Base-by-base conservation (phyloP, 2,113 vertebrate species). In the Pterocles burchelli region DNA sequence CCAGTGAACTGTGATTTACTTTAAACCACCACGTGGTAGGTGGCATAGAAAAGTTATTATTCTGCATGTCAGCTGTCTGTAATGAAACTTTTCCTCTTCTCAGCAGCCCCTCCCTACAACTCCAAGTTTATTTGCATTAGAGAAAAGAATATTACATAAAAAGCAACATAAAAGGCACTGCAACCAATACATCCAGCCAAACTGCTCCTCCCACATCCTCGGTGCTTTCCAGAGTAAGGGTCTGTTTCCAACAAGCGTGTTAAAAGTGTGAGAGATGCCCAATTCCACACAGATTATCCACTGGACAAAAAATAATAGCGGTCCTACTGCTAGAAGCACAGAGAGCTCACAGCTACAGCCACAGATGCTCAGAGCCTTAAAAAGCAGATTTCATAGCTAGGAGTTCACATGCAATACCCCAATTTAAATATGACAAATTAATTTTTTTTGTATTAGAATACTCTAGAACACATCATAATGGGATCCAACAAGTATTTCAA, bases 1-100 rank as follows among this genome's bases (percentile, higher is more conserved):
- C 88, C 90, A 72, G 65, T 94, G 92, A 92, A 84, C 93, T 95
- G 14, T 65, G 93, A 85, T 87, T 96, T 96, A 93, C 90, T 93
- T 91, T 17, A 61, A 91, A 54, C 85, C 6, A 63, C 20, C 95
- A 95, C 26, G 18, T 93, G 93, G 70, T 87, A 72, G 65, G 65
- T 76, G 86, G 57, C 48, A 41, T 33, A 78, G 54, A 89, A 93
- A 86, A 90, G 88, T 45, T 41, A 59, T 68, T 84, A 91, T 85
- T 90, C 95, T 87, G 78, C 70, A 46, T 58, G 83, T 93, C 90
- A 95, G 88, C 66, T 93, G 92, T 91, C 86, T 61, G 75, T 38
- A 95, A 95, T 78, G 76, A 92, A 96, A 83, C 90, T 48, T 68
- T 81, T 78, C 93, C 89, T 82, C 66, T 91, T 70, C 82, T 62